Percentiles rank a stretch among this genome's conserved stretches.
These are phyloP conservation scores for Eucera pruinosa DNA, from an alignment of 2,888 invertebrate species.

Conservation along the genomic window DNA sequence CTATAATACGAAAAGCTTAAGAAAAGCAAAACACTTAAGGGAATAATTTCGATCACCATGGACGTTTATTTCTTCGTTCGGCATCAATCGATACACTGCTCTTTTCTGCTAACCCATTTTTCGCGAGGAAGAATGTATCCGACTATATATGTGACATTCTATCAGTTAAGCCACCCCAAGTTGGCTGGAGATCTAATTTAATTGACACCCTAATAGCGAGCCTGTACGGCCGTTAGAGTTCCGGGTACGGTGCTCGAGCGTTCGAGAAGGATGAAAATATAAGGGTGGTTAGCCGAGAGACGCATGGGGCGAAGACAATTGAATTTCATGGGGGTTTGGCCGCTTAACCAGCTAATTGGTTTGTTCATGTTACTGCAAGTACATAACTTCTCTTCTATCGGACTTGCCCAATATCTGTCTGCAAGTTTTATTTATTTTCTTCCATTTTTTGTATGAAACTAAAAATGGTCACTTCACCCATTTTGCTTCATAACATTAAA, in stretches of 20 bases:
- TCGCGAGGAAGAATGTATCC: slow-evolving; percentile 30
- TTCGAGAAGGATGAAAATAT: slow-evolving; percentile 78
- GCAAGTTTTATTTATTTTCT: not conserved
- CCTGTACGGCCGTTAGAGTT: slow-evolving; percentile 76
- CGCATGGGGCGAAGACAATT: slow-evolving; percentile 83
- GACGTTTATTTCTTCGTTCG: not conserved
- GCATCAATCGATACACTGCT: slow-evolving; percentile 14
- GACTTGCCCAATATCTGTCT: slow-evolving; percentile 10
- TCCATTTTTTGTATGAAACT: not conserved
- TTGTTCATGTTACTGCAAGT: slow-evolving; percentile 77
- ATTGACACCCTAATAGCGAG: slow-evolving; percentile 82
- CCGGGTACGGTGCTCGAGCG: slow-evolving; percentile 63
- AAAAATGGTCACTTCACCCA: no score
- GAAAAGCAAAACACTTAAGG: no score
- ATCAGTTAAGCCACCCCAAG: slow-evolving; percentile 76
- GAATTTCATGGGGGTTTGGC: slow-evolving; percentile 84
- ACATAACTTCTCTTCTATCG: slow-evolving; percentile 59
- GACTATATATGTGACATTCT: slow-evolving; percentile 65
- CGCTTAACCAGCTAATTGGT: slow-evolving; percentile 84
- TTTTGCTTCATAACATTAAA: no score
- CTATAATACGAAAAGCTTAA: no score
- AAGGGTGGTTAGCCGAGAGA: slow-evolving; percentile 80
- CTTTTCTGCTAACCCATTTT: slow-evolving; percentile 44
- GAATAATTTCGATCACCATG: not conserved
- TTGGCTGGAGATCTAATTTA: slow-evolving; percentile 82